phyloP scores from a whole-genome alignment of 2,797 vertebrate species.

The Catharus ustulatus region DNA sequence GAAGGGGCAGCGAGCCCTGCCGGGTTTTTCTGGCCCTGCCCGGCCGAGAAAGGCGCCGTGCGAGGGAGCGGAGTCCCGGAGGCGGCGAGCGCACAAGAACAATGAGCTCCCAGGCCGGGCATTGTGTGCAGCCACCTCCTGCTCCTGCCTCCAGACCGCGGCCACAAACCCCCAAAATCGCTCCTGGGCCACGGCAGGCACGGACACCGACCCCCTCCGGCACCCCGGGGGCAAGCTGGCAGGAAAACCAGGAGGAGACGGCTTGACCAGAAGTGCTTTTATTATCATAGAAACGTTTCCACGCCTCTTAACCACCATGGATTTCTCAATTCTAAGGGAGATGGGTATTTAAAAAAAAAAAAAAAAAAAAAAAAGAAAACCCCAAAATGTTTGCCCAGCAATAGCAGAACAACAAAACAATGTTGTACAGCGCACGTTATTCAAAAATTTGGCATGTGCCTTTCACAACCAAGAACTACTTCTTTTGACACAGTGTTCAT shows the following conservation, averaged over 20 bases:
- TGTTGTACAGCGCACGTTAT: background rate
- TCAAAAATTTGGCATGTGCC: background rate
- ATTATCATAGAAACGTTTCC: conserved; percentile 36
- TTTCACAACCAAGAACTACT: conserved; percentile 9
- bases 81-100: conserved; percentile 71
- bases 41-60: background rate
- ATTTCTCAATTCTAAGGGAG: conserved; percentile 46
- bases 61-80: conserved; percentile 64
- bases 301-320: conserved; percentile 34
- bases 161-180: background rate
- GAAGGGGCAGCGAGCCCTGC: too few species aligned
- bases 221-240: background rate
- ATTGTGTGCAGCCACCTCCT: conserved; percentile 45
- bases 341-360: background rate
- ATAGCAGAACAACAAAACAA: background rate
- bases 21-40: too few species aligned
- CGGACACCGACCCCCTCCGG: background rate
- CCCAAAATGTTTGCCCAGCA: background rate
- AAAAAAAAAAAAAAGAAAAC: fast-evolving
- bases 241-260: conserved; percentile 12
- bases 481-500: background rate
- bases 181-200: background rate
- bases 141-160: conserved; percentile 39
- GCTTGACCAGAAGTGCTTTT: conserved; percentile 54
- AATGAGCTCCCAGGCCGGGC: conserved; percentile 75